Evolutionary conservation across 2,113 vertebrate genomes (phyloP).

Genomic region (Chionodraco myersi): DNA sequence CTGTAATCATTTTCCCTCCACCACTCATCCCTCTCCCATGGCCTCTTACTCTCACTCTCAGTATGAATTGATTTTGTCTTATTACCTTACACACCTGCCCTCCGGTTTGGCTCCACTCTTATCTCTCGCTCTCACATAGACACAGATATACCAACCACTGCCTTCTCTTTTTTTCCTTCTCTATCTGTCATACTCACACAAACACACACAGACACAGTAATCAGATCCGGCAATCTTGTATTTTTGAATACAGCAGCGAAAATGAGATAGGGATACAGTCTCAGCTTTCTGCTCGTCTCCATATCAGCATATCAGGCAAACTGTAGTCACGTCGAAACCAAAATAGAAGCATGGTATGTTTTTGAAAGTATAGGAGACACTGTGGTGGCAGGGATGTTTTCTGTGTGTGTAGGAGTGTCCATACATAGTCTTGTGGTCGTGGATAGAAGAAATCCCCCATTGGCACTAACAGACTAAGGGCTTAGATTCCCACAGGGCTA

Average conservation of each 20-base stretch:
- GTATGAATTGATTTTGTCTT: constrained; percentile 76
- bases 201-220: constrained; percentile 57
- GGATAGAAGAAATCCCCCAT: background rate
- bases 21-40: constrained; percentile 45
- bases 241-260: constrained; percentile 68
- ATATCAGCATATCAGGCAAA: constrained; percentile 64
- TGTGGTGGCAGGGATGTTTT: constrained; percentile 18
- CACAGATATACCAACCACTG: constrained; percentile 31
- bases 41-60: constrained; percentile 33
- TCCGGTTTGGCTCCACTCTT: constrained; percentile 63
- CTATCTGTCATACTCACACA: constrained; percentile 41
- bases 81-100: constrained; percentile 76
- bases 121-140: constrained; percentile 37
- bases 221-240: constrained; percentile 73
- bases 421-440: constrained; percentile 2
- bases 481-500: background rate
- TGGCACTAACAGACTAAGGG: background rate
- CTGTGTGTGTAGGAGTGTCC: background rate
- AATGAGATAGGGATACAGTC: constrained; percentile 57
- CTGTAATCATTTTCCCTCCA: constrained; percentile 55
- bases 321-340: constrained; percentile 44
- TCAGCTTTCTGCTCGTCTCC: constrained; percentile 62
- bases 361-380: constrained; percentile 42
- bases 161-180: constrained; percentile 14
- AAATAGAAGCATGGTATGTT: constrained; percentile 65